Percentiles rank a stretch among this genome's conserved stretches.
Conservation (phyloP, 1,140 invertebrate species). For the Drosophila pallidifrons region DNA sequence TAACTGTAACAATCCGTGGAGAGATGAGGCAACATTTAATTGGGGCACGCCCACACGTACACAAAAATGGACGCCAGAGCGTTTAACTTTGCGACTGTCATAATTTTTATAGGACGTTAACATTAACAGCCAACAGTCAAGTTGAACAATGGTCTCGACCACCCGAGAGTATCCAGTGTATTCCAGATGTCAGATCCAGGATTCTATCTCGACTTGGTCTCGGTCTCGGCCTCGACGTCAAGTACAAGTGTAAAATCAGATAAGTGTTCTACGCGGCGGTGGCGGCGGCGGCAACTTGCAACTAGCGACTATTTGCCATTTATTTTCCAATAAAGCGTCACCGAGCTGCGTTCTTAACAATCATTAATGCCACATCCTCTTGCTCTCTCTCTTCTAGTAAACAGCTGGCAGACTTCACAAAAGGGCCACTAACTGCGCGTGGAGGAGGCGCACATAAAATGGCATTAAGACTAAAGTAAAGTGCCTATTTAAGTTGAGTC, state of each 20-base stretch:
- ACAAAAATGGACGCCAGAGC: constrained; percentile 51
- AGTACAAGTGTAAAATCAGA: constrained; percentile 76
- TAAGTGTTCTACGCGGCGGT: constrained; percentile 60
- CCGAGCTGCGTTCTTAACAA: constrained; percentile 65
- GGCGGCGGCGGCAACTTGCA: constrained; percentile 37
- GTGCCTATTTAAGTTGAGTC: constrained; percentile 84
- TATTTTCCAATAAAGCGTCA: constrained; percentile 80
- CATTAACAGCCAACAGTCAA: constrained; percentile 49
- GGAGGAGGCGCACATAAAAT: constrained; percentile 63
- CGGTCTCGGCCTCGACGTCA: neutral
- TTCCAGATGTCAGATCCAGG: neutral
- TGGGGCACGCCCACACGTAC: constrained; percentile 42
- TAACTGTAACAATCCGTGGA: neutral
- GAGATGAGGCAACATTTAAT: constrained; percentile 31
- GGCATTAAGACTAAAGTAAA: constrained; percentile 82
- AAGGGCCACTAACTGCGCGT: constrained; percentile 39
- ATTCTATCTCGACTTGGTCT: neutral
- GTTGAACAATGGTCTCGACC: constrained; percentile 21
- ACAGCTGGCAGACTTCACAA: constrained; percentile 34
- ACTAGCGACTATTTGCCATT: constrained; percentile 74
- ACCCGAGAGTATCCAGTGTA: neutral
- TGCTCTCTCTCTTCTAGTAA: neutral
- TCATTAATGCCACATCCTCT: constrained; percentile 43
- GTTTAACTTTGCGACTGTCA: constrained; percentile 78
- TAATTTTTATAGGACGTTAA: constrained; percentile 74